Conservation (phyloP, 2,888 invertebrate genomes). For the Xestia rhomboidea region DNA sequence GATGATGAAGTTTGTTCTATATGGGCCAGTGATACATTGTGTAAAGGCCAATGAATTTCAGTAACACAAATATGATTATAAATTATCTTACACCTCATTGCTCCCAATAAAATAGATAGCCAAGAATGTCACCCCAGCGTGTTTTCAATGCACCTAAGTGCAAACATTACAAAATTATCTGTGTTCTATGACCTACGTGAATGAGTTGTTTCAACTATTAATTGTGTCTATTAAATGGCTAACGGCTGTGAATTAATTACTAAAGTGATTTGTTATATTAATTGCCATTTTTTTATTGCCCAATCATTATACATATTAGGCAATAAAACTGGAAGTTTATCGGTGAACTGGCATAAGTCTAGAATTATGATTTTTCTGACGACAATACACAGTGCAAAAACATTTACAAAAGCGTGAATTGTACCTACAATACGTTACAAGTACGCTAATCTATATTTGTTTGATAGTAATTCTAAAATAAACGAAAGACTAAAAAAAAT, state of each 20-base stretch:
- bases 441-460: conserved; percentile 39
- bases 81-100: conserved; percentile 10
- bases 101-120: conserved; percentile 24
- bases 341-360: conserved; percentile 30
- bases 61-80: not conserved
- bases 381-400: conserved; percentile 45
- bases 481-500: conserved; percentile 42
- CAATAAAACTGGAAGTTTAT: conserved; percentile 35
- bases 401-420: conserved; percentile 56
- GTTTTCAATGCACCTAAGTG: conserved; percentile 48
- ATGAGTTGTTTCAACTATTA: conserved; percentile 60
- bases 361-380: conserved; percentile 39
- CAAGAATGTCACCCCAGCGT: conserved; percentile 50
- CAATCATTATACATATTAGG: conserved; percentile 39
- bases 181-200: conserved; percentile 57
- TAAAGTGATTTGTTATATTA: conserved; percentile 42
- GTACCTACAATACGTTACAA: conserved; percentile 41
- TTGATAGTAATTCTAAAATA: conserved; percentile 49
- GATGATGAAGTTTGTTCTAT: not conserved
- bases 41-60: not conserved
- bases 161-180: conserved; percentile 60
- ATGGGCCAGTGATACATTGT: not conserved
- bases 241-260: conserved; percentile 41
- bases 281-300: conserved; percentile 49
- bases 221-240: conserved; percentile 31